Percentiles rank a stretch among this genome's conserved stretches.
phyloP scores from a whole-genome alignment of 2,888 invertebrate species.

The Microplitis manilae region DNA sequence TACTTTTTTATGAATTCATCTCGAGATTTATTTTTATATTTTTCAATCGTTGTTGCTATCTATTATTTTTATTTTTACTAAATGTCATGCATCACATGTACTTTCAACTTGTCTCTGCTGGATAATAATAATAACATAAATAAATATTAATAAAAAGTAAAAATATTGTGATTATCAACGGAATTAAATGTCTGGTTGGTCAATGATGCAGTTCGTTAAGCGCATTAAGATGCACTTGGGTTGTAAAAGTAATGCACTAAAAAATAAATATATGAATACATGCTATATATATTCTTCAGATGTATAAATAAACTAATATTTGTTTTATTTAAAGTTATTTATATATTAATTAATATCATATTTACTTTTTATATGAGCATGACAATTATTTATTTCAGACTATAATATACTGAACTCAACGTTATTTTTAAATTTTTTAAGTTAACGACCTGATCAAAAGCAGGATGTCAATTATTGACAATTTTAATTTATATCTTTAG shows the following conservation, averaged over 20 bases:
- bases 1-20: neutral
- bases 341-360: neutral
- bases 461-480: no score
- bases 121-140: neutral
- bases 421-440: no score
- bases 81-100: neutral
- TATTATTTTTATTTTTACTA: neutral
- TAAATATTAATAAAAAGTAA: neutral
- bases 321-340: neutral
- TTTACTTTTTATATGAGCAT: neutral
- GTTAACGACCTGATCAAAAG: no score
- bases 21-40: neutral
- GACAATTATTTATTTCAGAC: no score
- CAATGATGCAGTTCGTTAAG: constrained; percentile 42
- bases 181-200: constrained; percentile 29
- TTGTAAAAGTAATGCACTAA: neutral
- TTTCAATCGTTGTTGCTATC: neutral
- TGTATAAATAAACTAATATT: neutral
- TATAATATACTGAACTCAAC: no score
- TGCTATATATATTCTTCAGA: neutral
- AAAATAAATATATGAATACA: neutral
- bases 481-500: no score
- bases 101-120: neutral
- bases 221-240: constrained; percentile 22
- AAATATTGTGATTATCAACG: neutral